Evolutionary conservation across 2,797 vertebrate genomes (phyloP).

Genomic region (Enteromius unitaeniatus): DNA sequence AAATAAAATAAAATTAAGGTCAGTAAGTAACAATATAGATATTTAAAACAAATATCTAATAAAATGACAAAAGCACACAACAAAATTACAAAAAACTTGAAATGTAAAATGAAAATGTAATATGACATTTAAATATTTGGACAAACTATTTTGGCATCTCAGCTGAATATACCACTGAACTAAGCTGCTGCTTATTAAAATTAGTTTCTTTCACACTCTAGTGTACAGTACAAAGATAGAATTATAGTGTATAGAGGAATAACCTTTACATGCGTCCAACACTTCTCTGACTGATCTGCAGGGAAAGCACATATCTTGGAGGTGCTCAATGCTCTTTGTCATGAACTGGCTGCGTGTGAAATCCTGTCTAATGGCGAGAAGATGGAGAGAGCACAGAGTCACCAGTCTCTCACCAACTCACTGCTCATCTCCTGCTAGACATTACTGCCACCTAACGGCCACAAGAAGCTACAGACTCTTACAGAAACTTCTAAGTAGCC

Average conservation of each 20-base stretch:
- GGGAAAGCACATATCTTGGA: conserved; percentile 84
- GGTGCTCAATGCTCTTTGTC: conserved; percentile 86
- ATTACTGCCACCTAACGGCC: conserved; percentile 63
- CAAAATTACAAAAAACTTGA: background rate
- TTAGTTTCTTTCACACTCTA: no score
- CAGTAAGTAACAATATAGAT: no score
- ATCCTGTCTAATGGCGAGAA: conserved; percentile 76
- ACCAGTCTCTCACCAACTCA: conserved; percentile 73
- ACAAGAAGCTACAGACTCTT: background rate
- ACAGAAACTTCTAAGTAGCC: background rate
- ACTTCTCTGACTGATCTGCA: conserved; percentile 56
- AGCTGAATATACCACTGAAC: background rate
- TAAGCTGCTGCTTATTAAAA: background rate
- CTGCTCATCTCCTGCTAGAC: conserved; percentile 86
- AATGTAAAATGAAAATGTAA: background rate
- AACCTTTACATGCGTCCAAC: background rate
- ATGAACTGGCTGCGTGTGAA: conserved; percentile 85
- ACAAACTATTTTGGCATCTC: background rate
- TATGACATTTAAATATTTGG: background rate
- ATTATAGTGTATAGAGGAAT: background rate
- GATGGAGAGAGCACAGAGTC: conserved; percentile 70
- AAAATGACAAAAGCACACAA: background rate
- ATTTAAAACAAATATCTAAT: background rate
- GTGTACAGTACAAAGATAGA: background rate
- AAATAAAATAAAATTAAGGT: background rate